Evolutionary conservation across 2,113 vertebrate species (phyloP).

Genomic region (Anguilla japonica): DNA sequence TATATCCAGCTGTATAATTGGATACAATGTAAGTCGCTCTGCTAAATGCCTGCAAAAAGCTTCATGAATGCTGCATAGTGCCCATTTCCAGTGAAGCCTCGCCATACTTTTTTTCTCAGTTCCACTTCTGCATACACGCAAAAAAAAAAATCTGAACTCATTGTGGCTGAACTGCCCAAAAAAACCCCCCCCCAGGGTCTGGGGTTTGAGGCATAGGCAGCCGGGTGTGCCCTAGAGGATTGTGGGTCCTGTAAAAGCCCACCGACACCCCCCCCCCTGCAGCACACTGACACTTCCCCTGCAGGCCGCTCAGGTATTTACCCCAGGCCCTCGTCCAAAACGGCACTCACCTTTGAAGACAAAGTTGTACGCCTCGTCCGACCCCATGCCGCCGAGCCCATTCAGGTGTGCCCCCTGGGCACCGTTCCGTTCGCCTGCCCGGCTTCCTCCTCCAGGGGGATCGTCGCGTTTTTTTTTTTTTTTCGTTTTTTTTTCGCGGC

Average conservation of each 20-base stretch:
- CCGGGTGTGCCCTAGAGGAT: not conserved
- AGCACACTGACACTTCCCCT: not conserved
- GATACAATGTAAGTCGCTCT: too few relatives aligned
- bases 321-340: not conserved
- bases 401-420: slow-evolving; percentile 21
- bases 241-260: not conserved
- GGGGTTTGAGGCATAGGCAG: not conserved
- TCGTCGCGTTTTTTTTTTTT: too few relatives aligned
- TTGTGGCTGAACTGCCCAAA: not conserved
- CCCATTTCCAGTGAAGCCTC: not conserved
- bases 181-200: not conserved
- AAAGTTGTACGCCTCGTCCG: slow-evolving; percentile 71
- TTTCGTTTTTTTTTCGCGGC: slow-evolving; percentile 24
- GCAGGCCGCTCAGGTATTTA: slow-evolving; percentile 27
- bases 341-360: slow-evolving; percentile 72
- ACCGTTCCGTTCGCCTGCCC: slow-evolving; percentile 28
- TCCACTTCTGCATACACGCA: not conserved
- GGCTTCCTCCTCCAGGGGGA: not conserved
- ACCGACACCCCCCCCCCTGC: not conserved
- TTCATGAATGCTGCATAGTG: not conserved
- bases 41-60: too few relatives aligned
- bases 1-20: too few relatives aligned
- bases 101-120: not conserved
- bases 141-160: not conserved
- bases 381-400: slow-evolving; percentile 59